A percentile compares a stretch with the other conserved stretches of the same genome.
Evolutionary conservation across 2,113 vertebrate genomes (phyloP).

Genomic region (Leucosticte australis): DNA sequence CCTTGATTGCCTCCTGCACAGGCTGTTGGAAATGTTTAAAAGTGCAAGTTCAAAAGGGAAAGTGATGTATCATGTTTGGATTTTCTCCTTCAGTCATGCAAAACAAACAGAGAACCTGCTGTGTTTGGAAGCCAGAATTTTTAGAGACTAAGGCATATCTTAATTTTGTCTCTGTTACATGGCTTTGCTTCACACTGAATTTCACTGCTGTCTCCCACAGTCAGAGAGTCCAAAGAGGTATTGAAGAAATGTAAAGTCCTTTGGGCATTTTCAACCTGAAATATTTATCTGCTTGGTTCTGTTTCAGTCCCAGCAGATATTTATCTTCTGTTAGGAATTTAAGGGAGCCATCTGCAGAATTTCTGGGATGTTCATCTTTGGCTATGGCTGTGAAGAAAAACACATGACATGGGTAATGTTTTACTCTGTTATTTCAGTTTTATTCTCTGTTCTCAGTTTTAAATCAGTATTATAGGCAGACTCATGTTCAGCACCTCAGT

Average conservation of each 20-base stretch:
- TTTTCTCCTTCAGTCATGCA: conserved; percentile 41
- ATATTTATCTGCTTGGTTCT: conserved; percentile 15
- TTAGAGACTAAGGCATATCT: background rate
- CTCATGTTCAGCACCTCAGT: background rate
- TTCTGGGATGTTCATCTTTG: conserved; percentile 21
- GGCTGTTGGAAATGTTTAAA: conserved; percentile 55
- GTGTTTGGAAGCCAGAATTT: conserved; percentile 17
- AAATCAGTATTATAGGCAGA: background rate
- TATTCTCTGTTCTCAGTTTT: background rate
- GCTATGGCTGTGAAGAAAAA: conserved; percentile 19
- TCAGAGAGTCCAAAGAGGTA: background rate
- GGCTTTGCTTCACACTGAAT: background rate
- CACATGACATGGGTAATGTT: background rate
- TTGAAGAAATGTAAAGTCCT: conserved; percentile 24
- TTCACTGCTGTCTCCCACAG: background rate
- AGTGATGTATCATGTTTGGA: conserved; percentile 40
- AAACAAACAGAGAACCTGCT: conserved; percentile 24
- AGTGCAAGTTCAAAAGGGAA: conserved; percentile 52
- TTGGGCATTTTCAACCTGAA: background rate
- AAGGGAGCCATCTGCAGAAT: conserved; percentile 43
- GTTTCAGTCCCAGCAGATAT: conserved; percentile 32
- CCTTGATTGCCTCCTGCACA: conserved; percentile 29
- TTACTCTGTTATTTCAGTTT: conserved; percentile 9
- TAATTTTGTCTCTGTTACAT: background rate
- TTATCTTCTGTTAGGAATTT: conserved; percentile 34